Percentiles rank a stretch among this genome's conserved stretches.
These are phyloP conservation scores for Zele albiditarsus DNA, from an alignment of 2,888 invertebrate species.

Conservation along the genomic window DNA sequence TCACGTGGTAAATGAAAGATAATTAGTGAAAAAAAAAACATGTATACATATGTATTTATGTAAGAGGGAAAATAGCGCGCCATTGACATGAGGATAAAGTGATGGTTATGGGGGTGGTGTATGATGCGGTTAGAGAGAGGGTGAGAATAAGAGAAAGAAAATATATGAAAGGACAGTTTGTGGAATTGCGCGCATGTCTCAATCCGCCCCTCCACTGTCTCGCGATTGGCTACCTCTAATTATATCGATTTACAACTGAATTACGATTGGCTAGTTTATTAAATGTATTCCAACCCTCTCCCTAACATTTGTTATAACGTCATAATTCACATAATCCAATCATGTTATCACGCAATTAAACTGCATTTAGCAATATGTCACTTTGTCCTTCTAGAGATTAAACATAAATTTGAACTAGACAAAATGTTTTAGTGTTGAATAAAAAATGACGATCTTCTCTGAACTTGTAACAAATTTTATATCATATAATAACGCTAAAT, in stretches of 20 bases:
- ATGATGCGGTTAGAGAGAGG: not conserved
- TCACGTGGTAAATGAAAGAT: too few species aligned
- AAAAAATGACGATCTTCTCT: slow-evolving; percentile 1
- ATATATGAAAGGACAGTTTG: not conserved
- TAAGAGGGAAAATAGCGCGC: not conserved
- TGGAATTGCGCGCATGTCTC: slow-evolving; percentile 47
- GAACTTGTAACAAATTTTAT: not conserved
- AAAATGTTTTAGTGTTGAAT: not conserved
- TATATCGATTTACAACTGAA: slow-evolving; percentile 46
- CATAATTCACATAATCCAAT: not conserved
- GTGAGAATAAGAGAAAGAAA: not conserved
- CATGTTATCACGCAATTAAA: not conserved
- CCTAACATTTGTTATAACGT: not conserved
- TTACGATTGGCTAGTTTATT: slow-evolving; percentile 42
- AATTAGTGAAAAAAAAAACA: not conserved
- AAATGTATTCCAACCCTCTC: slow-evolving; percentile 28
- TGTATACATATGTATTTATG: not conserved
- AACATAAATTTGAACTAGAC: not conserved
- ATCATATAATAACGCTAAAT: not conserved
- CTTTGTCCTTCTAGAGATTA: not conserved
- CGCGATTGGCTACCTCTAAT: slow-evolving; percentile 50
- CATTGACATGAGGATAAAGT: slow-evolving; percentile 17
- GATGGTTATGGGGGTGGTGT: not conserved
- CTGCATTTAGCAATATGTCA: not conserved
- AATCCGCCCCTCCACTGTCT: slow-evolving; percentile 15